phyloP scores from a whole-genome alignment of 2,797 vertebrate genomes.

The Falco berigora region DNA sequence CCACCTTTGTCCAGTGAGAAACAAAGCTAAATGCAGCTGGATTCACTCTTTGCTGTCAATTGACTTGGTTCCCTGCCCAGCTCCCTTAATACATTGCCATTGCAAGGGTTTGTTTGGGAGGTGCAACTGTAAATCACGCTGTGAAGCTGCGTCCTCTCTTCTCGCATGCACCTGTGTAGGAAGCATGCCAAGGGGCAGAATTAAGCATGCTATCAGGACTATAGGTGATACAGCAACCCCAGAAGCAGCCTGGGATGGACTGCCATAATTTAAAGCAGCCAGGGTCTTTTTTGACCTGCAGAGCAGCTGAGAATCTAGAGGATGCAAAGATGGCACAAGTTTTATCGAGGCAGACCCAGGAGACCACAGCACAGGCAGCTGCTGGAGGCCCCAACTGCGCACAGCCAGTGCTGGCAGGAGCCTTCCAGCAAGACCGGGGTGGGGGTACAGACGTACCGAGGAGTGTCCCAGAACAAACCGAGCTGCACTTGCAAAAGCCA shows the following conservation, averaged over 20 bases:
- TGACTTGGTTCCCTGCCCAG: slow-evolving; percentile 16
- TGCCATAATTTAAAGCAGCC: background rate
- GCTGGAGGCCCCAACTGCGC: background rate
- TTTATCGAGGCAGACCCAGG: background rate
- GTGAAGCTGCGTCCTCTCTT: background rate
- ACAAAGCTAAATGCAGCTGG: background rate
- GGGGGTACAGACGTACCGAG: fast-evolving
- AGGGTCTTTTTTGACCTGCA: background rate
- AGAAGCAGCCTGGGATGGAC: background rate
- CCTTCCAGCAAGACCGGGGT: background rate
- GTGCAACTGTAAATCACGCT: background rate
- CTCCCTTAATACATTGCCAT: background rate
- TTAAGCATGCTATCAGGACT: background rate
- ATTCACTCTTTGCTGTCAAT: background rate
- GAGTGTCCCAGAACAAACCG: background rate
- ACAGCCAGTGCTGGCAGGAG: background rate
- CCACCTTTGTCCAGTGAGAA: background rate
- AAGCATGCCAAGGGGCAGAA: background rate
- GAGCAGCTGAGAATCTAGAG: slow-evolving; percentile 21
- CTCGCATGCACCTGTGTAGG: background rate
- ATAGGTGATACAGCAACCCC: background rate
- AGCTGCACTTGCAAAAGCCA: background rate
- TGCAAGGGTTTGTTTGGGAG: background rate
- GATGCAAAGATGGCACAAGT: background rate
- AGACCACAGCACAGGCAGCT: background rate